phyloP scores from a whole-genome alignment of 2,113 vertebrate species.

The Gallinago jamesoni region DNA sequence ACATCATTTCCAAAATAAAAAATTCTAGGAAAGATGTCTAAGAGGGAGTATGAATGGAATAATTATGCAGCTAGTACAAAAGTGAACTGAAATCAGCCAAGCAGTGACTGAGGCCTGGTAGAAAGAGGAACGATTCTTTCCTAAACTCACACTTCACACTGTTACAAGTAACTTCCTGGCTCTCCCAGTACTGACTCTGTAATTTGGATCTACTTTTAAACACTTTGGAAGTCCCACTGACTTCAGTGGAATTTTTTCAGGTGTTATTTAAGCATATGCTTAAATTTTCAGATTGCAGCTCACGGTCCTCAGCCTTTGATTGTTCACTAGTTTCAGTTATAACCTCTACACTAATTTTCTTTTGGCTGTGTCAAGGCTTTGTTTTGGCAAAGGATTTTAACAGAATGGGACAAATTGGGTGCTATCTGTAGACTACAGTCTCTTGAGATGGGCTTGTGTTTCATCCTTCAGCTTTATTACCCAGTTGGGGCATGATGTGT shows the following conservation, averaged over 20 bases:
- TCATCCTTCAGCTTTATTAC: background rate
- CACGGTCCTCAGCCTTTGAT: background rate
- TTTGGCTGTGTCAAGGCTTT: background rate
- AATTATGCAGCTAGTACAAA: background rate
- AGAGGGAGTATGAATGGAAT: background rate
- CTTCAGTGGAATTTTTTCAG: background rate
- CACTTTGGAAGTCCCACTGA: background rate
- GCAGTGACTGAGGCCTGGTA: background rate
- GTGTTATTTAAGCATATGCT: background rate
- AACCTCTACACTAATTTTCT: background rate
- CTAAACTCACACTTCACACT: background rate
- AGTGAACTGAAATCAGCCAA: background rate
- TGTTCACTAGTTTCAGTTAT: background rate
- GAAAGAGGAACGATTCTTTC: background rate
- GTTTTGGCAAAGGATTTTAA: background rate
- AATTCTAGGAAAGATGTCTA: background rate
- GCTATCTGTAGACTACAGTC: background rate
- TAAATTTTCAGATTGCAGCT: background rate
- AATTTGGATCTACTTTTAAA: background rate
- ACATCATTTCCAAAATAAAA: background rate
- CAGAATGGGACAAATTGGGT: background rate
- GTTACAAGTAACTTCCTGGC: background rate
- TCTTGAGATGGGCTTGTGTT: background rate
- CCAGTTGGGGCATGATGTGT: background rate
- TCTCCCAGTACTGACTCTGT: background rate